Evolutionary conservation across 2,888 invertebrate genomes (phyloP), one percentile per base, ranked within the genome.

Genomic region (Oscheius sp.): DNA sequence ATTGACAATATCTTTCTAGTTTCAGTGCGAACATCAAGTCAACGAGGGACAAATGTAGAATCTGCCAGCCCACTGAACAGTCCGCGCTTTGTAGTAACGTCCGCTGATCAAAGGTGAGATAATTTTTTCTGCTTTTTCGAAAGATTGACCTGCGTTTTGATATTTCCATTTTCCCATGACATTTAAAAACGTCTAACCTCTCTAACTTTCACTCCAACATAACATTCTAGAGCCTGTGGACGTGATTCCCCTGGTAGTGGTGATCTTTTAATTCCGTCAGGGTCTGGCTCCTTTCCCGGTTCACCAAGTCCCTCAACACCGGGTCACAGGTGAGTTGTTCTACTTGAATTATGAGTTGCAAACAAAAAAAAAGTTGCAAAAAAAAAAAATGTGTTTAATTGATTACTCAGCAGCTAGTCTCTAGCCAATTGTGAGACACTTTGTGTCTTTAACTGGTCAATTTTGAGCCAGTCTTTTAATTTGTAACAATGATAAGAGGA

Each of bases 281-380:
- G 64, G 6, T 44, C 64, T 41, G 64, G 64, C 12, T 64, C 64
- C 9, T 64, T 64, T 32, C 64, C 64, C 33, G 64, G 64, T 4
- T 44, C 64, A 4, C 64, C 64, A 1, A 45, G 49, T 36, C 32
- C 45, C 8, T 51, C 64, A 30, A 32, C 64, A 9, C 22, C 51
- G 17, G 64, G 62, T 3, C 62, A 62, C 32, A 62, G 62, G 62
- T 47, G 32, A 28, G 28, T n/a, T n/a, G n/a, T n/a, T n/a, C n/a
- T n/a, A n/a, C n/a, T n/a, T n/a, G n/a, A n/a, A n/a, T n/a, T n/a
- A n/a, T n/a, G n/a, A n/a, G n/a, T n/a, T n/a, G n/a, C n/a, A n/a
- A n/a, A n/a, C n/a, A n/a, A n/a, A n/a, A n/a, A n/a, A n/a, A n/a
- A n/a, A n/a, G n/a, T n/a, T n/a, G n/a, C n/a, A n/a, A n/a, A n/a